A percentile compares a stretch with the other conserved stretches of the same genome.
Conservation (phyloP, 2,113 vertebrate genomes). For the Psilopogon haemacephalus region DNA sequence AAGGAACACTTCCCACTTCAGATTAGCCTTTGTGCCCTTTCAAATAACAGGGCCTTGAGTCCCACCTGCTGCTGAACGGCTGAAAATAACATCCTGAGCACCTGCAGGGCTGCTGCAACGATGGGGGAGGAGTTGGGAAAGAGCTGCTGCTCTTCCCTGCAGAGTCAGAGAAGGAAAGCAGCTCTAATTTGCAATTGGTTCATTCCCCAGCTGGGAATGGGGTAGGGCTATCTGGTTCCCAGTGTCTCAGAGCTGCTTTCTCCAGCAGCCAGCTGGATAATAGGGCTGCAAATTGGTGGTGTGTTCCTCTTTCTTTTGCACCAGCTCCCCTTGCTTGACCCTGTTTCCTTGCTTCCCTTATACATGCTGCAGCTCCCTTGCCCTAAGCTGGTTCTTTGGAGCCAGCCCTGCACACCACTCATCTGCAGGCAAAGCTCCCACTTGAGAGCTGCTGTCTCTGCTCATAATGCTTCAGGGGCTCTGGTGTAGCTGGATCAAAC, state of each 20-base stretch:
- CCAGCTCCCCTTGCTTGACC: neutral
- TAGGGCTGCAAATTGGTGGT: neutral
- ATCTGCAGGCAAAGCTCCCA: neutral
- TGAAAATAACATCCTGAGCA: slow-evolving; percentile 14
- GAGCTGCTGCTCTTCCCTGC: slow-evolving; percentile 7
- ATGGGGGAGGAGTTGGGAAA: neutral
- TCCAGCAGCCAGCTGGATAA: neutral
- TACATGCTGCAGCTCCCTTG: neutral
- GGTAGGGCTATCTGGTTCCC: neutral
- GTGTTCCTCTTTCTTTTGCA: neutral
- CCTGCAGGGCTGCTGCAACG: neutral
- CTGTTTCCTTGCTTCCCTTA: neutral
- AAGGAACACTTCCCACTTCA: neutral
- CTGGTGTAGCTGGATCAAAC: neutral
- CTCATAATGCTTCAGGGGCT: neutral
- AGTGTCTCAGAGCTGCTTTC: neutral
- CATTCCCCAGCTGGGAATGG: neutral
- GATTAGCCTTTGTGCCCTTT: neutral
- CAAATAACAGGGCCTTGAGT: slow-evolving; percentile 19
- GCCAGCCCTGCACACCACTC: neutral
- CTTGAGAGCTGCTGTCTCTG: neutral
- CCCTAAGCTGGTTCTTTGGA: neutral
- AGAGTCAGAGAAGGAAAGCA: neutral
- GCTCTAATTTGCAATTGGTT: neutral
- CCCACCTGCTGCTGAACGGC: slow-evolving; percentile 6